A percentile compares a stretch with the other conserved stretches of the same genome.
These are phyloP conservation scores for Aphyosemion australe DNA, from an alignment of 2,113 vertebrate species.

Conservation along the genomic window DNA sequence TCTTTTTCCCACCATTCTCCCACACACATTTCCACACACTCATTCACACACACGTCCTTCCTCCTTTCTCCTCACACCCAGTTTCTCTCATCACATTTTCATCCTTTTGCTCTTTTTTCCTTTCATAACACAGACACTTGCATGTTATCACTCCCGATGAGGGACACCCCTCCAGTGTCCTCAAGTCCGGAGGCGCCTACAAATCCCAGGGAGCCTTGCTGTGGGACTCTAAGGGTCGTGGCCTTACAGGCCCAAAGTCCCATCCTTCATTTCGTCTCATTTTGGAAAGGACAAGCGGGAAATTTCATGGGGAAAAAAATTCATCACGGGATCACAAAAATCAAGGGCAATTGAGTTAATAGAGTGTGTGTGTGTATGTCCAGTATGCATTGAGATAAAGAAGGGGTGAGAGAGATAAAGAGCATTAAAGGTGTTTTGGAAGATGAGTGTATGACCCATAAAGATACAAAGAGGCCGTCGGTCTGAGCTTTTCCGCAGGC, in stretches of 20 bases:
- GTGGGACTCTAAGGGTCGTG: constrained; percentile 38
- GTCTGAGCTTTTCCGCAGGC: constrained; percentile 58
- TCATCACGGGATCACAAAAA: constrained; percentile 49
- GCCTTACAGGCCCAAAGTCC: constrained; percentile 61
- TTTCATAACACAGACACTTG: constrained; percentile 13
- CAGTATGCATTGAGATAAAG: constrained; percentile 28
- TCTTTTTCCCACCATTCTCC: constrained; percentile 46
- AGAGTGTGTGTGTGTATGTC: constrained; percentile 39
- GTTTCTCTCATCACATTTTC: constrained; percentile 39
- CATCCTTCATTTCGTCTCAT: constrained; percentile 66
- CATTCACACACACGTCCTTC: constrained; percentile 21
- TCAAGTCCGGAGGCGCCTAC: constrained; percentile 56
- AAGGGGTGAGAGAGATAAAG: constrained; percentile 53
- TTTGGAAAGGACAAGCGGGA: constrained; percentile 46
- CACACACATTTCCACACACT: constrained; percentile 37
- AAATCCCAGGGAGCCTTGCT: constrained; percentile 61
- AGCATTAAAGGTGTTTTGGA: constrained; percentile 66
- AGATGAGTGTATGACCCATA: constrained; percentile 68
- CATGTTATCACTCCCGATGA: constrained; percentile 17
- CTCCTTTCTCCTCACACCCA: constrained; percentile 43
- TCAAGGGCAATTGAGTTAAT: constrained; percentile 58
- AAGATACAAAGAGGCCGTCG: constrained; percentile 59
- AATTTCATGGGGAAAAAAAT: constrained; percentile 50
- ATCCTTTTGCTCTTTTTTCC: constrained; percentile 52
- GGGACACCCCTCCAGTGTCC: constrained; percentile 42